Base-by-base conservation (phyloP, 2,113 vertebrate species). In the Hystrix brachyura region DNA sequence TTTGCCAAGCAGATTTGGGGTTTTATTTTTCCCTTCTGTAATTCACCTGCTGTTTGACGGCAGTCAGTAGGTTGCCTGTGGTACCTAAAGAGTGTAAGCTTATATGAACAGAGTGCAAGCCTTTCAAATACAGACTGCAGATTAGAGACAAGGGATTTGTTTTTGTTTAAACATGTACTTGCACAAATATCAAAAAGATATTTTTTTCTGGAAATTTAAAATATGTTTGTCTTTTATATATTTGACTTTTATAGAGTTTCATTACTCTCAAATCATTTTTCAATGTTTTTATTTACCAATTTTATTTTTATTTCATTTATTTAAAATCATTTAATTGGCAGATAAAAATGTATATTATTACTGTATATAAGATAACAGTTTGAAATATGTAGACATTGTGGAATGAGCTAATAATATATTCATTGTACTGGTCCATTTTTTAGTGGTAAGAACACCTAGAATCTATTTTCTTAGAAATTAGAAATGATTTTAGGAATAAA, bases 91-190 rank as follows among this genome's bases (percentile, higher is more conserved):
- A 57, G 69, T 34, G 4, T 18, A 69, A 38, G 27, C n/a, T 88
- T 64, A 27, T 17, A 21, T 85, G 27, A 71, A 69, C 2, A 59
- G 13, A 80, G 8, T 60, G 5, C 59, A 92, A 90, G 57, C 5
- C 8, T 12, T 59, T 27, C 46, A 97, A 82, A 55, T 76, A 88
- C 81, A 87, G 71, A 43, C n/a, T 32, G 62, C 76, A 76, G 96
- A 69, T 76, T 27, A 86, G 64, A 82, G 10, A 86, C 51, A 59
- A 72, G 11, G 72, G 4, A 12, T n/a, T 87, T 74, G 71, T 93
- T 81, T 67, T 87, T 87, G 32, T 46, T 91, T 55, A 76, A 84
- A 69, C 25, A 93, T 32, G 76, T 5, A 78, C 38, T 46, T 82
- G 34, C 32, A 82, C 13, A 94, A 93, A 85, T 78, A 69, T 38